Percentiles rank a stretch among this genome's conserved stretches.
Evolutionary conservation across 2,113 vertebrate genomes (phyloP).

Genomic region (Erpornis zantholeuca): DNA sequence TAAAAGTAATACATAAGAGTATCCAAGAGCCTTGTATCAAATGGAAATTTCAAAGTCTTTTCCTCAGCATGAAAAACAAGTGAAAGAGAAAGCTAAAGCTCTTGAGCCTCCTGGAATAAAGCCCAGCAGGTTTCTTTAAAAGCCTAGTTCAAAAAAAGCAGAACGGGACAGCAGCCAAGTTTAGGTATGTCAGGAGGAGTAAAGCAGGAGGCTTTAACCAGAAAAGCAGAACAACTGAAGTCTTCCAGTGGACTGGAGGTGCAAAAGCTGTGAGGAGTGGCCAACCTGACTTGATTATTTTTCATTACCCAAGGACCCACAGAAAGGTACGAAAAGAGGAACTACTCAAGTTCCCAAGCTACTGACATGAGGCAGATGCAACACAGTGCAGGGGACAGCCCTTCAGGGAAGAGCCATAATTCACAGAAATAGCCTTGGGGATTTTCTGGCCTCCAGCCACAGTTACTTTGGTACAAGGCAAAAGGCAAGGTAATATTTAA

Average conservation of each 20-base stretch:
- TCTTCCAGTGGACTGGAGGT: neutral
- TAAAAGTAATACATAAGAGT: neutral
- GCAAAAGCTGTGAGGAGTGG: neutral
- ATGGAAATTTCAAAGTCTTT: neutral
- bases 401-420: neutral
- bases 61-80: neutral
- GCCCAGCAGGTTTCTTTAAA: neutral
- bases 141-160: neutral
- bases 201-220: neutral
- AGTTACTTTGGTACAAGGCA: neutral
- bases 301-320: neutral
- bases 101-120: neutral
- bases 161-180: neutral
- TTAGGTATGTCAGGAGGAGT: neutral
- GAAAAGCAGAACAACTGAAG: neutral
- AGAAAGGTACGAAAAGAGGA: neutral
- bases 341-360: rapidly evolving
- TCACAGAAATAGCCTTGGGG: neutral
- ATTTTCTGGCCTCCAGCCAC: neutral
- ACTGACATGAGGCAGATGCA: neutral
- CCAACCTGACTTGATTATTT: neutral
- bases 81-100: neutral
- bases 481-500: neutral
- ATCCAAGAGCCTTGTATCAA: neutral
- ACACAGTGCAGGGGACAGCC: neutral